A percentile compares a stretch with the other conserved stretches of the same genome.
Conservation (phyloP, 2,888 invertebrate genomes). For the Andrena dorsata region DNA sequence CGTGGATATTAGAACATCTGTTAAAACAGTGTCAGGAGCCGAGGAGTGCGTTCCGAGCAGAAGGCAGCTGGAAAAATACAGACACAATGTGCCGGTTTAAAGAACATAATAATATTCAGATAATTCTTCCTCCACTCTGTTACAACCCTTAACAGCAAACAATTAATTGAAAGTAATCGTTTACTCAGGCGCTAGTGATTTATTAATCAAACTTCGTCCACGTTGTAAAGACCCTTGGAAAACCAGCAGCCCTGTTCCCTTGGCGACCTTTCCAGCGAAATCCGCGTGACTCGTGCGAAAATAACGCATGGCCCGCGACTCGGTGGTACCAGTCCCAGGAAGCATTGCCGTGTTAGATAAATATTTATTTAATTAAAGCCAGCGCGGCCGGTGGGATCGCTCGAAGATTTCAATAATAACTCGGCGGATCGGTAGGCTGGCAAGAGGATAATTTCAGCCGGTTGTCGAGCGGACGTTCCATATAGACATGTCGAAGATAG, state of each 20-base stretch:
- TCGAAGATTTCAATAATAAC: conserved; percentile 61
- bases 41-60: background rate
- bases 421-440: conserved; percentile 42
- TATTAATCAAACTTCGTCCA: no score
- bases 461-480: conserved; percentile 56
- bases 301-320: conserved; percentile 8
- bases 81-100: background rate
- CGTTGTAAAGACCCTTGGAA: no score
- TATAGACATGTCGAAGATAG: conserved; percentile 68
- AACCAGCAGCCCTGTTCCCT: no score
- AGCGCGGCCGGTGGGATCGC: conserved; percentile 19
- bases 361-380: conserved; percentile 57
- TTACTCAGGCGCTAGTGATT: no score
- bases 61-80: conserved; percentile 1
- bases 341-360: conserved; percentile 24
- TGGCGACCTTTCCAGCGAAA: no score
- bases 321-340: conserved; percentile 6
- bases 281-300: background rate
- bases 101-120: no score
- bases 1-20: conserved; percentile 11
- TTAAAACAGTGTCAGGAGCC: conserved; percentile 1
- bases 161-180: no score
- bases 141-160: no score
- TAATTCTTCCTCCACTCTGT: no score
- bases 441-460: conserved; percentile 69